phyloP scores from a whole-genome alignment of 1,140 invertebrate species.

The Heliconius hermathena region DNA sequence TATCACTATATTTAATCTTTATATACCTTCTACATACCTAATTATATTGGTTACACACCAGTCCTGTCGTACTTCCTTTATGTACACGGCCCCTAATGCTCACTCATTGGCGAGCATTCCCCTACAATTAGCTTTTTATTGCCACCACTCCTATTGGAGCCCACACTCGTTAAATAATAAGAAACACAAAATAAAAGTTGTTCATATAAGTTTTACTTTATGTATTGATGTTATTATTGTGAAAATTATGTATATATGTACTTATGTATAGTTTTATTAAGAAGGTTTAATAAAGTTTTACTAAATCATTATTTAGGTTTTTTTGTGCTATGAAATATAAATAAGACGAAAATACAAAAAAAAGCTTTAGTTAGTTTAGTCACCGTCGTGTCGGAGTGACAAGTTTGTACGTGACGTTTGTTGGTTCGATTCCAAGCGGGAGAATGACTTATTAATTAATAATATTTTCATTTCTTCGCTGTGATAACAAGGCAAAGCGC shows the following conservation, averaged over 20 bases:
- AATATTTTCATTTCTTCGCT: no score
- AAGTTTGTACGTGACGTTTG: no score
- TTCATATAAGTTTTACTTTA: not conserved
- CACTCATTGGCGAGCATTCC: constrained; percentile 74
- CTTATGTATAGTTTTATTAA: not conserved
- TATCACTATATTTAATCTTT: not conserved
- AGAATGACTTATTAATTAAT: no score
- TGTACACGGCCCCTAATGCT: constrained; percentile 69
- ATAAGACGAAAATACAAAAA: no score
- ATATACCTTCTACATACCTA: not conserved
- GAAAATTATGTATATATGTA: not conserved
- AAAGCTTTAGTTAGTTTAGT: no score
- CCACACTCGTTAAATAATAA: constrained; percentile 9
- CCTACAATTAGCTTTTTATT: constrained; percentile 73
- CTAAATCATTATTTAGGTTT: no score
- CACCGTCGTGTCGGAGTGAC: no score
- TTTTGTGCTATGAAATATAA: no score
- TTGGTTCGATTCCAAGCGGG: no score
- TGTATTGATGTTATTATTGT: not conserved
- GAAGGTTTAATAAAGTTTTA: no score
- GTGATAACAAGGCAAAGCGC: no score
- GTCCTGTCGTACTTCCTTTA: constrained; percentile 38
- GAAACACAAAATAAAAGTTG: not conserved
- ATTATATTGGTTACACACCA: constrained; percentile 15
- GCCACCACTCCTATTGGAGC: constrained; percentile 57